A percentile compares a stretch with the other conserved stretches of the same genome.
Conservation (phyloP, 2,797 vertebrate species). For the Cetoscarus ocellatus region DNA sequence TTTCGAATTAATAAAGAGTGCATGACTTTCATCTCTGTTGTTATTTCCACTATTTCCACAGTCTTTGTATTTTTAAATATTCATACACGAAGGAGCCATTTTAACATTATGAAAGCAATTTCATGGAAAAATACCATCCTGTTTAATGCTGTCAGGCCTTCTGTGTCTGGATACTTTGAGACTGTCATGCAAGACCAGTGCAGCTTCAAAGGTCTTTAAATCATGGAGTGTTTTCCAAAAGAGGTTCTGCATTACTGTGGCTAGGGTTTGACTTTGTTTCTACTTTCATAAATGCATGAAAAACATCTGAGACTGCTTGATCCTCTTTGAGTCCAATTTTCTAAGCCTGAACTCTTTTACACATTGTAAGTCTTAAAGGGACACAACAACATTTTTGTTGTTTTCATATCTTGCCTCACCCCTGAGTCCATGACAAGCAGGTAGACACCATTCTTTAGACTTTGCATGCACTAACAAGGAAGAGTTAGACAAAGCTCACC, state of each 20-base stretch:
- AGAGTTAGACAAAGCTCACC: too few relatives aligned
- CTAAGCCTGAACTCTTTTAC: too few relatives aligned
- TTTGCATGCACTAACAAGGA: too few relatives aligned
- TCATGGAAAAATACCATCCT: neutral
- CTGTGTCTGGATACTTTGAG: neutral
- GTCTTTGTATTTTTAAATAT: too few relatives aligned
- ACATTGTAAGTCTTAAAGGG: too few relatives aligned
- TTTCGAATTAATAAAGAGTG: neutral
- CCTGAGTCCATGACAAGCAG: too few relatives aligned
- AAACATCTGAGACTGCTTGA: neutral
- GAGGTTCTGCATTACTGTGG: neutral
- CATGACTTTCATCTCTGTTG: neutral
- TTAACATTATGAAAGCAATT: neutral
- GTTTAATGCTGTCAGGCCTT: neutral
- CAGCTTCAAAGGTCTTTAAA: neutral
- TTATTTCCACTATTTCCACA: neutral
- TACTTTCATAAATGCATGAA: neutral
- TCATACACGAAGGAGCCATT: neutral
- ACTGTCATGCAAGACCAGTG: neutral
- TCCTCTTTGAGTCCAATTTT: too few relatives aligned
- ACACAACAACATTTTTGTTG: too few relatives aligned
- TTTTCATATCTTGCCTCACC: too few relatives aligned
- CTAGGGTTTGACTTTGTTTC: neutral
- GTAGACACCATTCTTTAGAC: too few relatives aligned
- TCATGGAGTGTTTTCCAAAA: neutral